Evolutionary conservation across 2,797 vertebrate genomes (phyloP), one percentile per base, ranked within the genome.

Genomic region (Crax fasciolata): DNA sequence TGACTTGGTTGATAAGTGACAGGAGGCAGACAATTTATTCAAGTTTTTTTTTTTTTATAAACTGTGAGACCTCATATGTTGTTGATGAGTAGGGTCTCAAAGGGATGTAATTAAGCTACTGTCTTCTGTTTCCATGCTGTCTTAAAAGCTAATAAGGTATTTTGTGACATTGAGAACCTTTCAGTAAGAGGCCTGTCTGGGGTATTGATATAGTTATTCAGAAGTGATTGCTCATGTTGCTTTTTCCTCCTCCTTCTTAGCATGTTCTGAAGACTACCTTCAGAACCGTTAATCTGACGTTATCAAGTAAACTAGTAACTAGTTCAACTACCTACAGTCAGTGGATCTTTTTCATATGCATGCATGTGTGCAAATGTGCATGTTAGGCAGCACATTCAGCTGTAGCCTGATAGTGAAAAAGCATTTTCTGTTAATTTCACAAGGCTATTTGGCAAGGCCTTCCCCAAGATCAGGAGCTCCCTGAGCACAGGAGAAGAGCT

Each of bases 321-420:
- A 49, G 21, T 39, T 21, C 38, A 79, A 1, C 23, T 15, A 62
- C 43, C 21, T 81, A 7, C 10, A 54, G 32, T 27, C 3, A 59
- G 4, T 38, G 11, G 21, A 44, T 49, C 5, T 4, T 75, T 77
- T 84, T 8, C 3, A 0, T 35, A 7, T 17, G 10, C 3, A 0
- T 51, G 14, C 20, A 32, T 43, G 11, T 2, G 1, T n/a, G 43
- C 7, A 17, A 18, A 13, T 0, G 0, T 52, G 14, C 0, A 0
- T 18, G 15, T 70, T 54, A 49, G 17, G 14, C 10, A 79, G 30
- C 75, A 54, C 11, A 52, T 6, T 41, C 24, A 57, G 21, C 17
- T 10, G 11, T 24, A 76, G 13, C 41, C 5, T 2, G 11, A 25
- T 6, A 51, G 32, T 65, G 28, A 68, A 82, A 81, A 91, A 43